phyloP scores from a whole-genome alignment of 2,888 invertebrate genomes.

The Clunio marinus region DNA sequence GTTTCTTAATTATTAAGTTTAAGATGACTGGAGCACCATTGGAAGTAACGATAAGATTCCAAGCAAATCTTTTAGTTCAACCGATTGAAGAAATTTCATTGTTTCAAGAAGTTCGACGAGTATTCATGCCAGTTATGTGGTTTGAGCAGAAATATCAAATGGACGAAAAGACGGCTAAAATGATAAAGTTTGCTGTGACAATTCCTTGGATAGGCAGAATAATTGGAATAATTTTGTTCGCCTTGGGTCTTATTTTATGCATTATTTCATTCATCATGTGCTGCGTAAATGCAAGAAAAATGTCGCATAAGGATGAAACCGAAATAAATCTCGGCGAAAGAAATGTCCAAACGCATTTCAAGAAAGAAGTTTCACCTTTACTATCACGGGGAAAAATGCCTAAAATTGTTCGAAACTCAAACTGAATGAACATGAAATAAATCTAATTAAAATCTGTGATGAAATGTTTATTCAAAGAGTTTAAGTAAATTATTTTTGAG shows the following conservation, averaged over 20 bases:
- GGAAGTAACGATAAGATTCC: conserved; percentile 64
- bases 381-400: too few relatives aligned
- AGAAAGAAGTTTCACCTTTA: conserved; percentile 6
- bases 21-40: conserved; percentile 68
- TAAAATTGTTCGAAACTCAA: too few relatives aligned
- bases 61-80: conserved; percentile 64
- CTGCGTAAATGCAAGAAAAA: background rate
- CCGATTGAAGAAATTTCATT: conserved; percentile 55
- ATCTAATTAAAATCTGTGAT: too few relatives aligned
- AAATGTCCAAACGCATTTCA: background rate
- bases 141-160: conserved; percentile 60
- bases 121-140: conserved; percentile 68
- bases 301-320: background rate
- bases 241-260: conserved; percentile 44
- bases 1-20: conserved; percentile 43
- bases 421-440: too few relatives aligned
- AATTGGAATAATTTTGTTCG: conserved; percentile 47
- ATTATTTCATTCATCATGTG: background rate
- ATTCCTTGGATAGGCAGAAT: conserved; percentile 53
- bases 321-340: conserved; percentile 2
- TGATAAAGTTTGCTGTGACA: conserved; percentile 51
- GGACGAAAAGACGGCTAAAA: conserved; percentile 52
- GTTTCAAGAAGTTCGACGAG: conserved; percentile 58
- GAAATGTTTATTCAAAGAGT: too few relatives aligned
- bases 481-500: too few relatives aligned